These are phyloP conservation scores for Nephotettix cincticeps DNA, from an alignment of 1,140 invertebrate species.

Conservation along the genomic window DNA sequence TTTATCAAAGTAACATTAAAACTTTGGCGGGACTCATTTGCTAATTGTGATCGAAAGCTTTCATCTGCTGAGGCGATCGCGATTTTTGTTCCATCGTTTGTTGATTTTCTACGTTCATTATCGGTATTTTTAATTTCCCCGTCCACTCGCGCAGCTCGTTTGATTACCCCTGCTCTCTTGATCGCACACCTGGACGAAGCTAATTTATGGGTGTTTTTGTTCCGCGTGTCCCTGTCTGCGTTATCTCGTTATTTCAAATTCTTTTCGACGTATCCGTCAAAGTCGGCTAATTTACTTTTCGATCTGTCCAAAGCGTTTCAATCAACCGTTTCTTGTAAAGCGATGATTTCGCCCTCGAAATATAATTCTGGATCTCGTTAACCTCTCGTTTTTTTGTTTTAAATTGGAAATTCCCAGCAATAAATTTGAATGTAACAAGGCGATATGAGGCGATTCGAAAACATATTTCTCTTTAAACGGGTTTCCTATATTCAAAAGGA, in stretches of 20 bases:
- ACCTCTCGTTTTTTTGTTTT: too few species aligned
- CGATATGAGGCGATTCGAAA: too few species aligned
- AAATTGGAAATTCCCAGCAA: too few species aligned
- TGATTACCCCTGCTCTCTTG: neutral
- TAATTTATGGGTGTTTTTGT: constrained; percentile 22
- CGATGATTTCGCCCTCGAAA: too few species aligned
- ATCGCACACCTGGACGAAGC: neutral
- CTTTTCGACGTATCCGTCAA: constrained; percentile 1
- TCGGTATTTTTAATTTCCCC: constrained; percentile 19
- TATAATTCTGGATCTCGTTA: too few species aligned
- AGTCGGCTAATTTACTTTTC: constrained; percentile 18
- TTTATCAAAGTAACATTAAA: neutral
- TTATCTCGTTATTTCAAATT: constrained; percentile 11
- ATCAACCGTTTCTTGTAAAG: neutral
- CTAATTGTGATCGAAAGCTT: neutral
- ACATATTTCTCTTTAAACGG: too few species aligned
- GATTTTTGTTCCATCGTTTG: constrained; percentile 17
- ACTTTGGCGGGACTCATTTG: constrained; percentile 14
- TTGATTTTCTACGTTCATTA: constrained; percentile 19
- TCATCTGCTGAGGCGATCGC: neutral
- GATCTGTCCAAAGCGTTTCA: neutral
- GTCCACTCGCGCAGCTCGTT: neutral
- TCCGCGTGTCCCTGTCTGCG: neutral
- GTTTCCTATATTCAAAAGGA: too few species aligned
- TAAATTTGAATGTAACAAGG: too few species aligned